Conservation (phyloP, 2,113 vertebrate species). For the Coracopsis vasa region DNA sequence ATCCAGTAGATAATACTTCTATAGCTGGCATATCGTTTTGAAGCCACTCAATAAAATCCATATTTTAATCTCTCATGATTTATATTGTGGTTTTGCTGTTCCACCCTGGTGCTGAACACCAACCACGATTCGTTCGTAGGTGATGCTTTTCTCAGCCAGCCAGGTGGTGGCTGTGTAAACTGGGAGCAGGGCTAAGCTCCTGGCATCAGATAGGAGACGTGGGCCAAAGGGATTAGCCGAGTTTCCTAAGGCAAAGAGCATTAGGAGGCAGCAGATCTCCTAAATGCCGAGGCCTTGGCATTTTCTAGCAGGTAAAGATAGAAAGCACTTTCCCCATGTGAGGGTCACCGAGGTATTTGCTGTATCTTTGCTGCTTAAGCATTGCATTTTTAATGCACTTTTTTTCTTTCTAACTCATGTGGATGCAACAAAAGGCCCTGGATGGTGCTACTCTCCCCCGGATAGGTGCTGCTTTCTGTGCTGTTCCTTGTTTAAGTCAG, state of each 20-base stretch:
- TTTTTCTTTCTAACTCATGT: rapidly evolving
- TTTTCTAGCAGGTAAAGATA: constrained; percentile 1
- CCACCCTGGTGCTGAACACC: neutral
- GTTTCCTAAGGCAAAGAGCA: neutral
- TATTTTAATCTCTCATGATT: constrained; percentile 44
- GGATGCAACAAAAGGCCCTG: neutral
- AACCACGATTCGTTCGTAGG: neutral
- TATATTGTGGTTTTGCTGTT: neutral
- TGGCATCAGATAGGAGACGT: neutral
- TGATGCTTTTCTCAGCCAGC: neutral
- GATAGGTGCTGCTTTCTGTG: neutral
- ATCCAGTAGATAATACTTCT: constrained; percentile 63
- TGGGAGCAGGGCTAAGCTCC: neutral
- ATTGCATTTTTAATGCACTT: neutral
- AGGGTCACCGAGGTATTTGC: neutral
- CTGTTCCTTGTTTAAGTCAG: neutral
- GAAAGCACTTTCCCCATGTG: neutral
- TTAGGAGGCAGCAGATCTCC: neutral
- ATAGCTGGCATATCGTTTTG: constrained; percentile 43
- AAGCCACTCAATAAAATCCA: constrained; percentile 45
- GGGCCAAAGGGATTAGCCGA: constrained; percentile 33
- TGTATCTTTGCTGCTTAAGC: neutral
- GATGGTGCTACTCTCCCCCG: neutral
- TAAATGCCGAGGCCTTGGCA: constrained; percentile 65
- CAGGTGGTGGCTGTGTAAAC: neutral